phyloP scores from a whole-genome alignment of 2,113 vertebrate species.

The Apaloderma vittatum region DNA sequence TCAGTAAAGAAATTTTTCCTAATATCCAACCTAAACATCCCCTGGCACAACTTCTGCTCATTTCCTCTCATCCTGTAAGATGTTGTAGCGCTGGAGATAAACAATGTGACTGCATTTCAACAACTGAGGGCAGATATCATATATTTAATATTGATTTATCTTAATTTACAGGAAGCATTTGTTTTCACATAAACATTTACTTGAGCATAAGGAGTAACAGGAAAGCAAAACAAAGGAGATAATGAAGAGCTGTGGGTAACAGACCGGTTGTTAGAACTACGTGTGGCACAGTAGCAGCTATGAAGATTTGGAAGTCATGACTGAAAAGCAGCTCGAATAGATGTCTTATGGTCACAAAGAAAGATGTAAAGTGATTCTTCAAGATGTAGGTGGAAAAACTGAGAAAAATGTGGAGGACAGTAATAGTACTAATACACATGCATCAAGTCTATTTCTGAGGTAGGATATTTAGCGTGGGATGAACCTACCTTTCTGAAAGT shows the following conservation, averaged over 20 bases:
- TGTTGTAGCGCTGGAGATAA: not conserved
- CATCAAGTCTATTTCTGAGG: not conserved
- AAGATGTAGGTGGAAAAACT: not conserved
- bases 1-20: too few species aligned
- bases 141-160: not conserved
- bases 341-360: not conserved
- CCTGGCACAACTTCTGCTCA: too few species aligned
- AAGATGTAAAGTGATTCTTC: not conserved
- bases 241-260: not conserved
- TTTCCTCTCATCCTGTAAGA: too few species aligned
- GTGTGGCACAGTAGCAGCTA: not conserved
- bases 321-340: not conserved
- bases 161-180: not conserved
- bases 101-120: not conserved
- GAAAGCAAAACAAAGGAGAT: not conserved
- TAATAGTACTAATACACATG: rapidly evolving
- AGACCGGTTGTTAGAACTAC: not conserved
- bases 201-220: not conserved
- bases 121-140: not conserved
- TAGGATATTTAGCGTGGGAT: rapidly evolving
- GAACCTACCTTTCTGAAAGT: not conserved
- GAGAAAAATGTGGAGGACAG: not conserved
- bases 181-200: not conserved
- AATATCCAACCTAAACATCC: too few species aligned
- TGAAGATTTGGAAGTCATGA: not conserved